Percentiles rank a stretch among this genome's conserved stretches.
These are phyloP conservation scores for Pachliopta kotzebuea DNA, from an alignment of 2,888 invertebrate genomes.

Conservation along the genomic window DNA sequence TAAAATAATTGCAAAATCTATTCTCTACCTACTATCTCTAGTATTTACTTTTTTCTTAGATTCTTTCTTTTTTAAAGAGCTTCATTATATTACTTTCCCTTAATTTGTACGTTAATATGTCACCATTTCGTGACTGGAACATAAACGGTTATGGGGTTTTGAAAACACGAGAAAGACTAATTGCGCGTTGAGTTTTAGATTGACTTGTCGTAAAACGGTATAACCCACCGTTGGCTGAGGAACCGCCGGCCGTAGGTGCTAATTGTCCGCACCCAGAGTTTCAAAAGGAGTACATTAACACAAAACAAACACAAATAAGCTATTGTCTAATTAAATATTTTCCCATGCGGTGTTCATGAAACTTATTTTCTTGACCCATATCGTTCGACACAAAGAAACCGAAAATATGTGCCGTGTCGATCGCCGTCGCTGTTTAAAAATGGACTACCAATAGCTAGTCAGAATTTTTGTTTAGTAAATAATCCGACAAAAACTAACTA, in stretches of 20 bases:
- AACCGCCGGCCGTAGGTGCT: slow-evolving; percentile 69
- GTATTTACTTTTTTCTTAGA: too few relatives aligned
- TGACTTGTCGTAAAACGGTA: slow-evolving; percentile 68
- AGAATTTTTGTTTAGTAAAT: not conserved
- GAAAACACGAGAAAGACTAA: slow-evolving; percentile 32
- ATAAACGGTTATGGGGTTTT: slow-evolving; percentile 17
- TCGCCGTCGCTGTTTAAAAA: slow-evolving; percentile 42
- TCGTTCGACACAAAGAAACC: slow-evolving; percentile 60
- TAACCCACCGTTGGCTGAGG: slow-evolving; percentile 43
- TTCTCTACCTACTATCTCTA: too few relatives aligned
- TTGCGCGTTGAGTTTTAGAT: slow-evolving; percentile 48
- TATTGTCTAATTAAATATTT: slow-evolving; percentile 80
- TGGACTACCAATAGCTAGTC: not conserved
- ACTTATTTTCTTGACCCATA: slow-evolving; percentile 47
- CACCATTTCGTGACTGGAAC: slow-evolving; percentile 20
- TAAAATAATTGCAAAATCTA: not conserved
- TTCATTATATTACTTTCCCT: not conserved
- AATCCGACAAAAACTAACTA: not conserved
- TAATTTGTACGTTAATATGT: slow-evolving; percentile 7
- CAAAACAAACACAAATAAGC: slow-evolving; percentile 78
- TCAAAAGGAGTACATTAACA: slow-evolving; percentile 76
- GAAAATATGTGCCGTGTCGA: slow-evolving; percentile 42
- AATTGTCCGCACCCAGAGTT: slow-evolving; percentile 62
- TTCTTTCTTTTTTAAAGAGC: not conserved
- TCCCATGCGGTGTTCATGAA: slow-evolving; percentile 60